Base-by-base conservation (phyloP, 2,888 invertebrate species). In the Coleophora deauratella region DNA sequence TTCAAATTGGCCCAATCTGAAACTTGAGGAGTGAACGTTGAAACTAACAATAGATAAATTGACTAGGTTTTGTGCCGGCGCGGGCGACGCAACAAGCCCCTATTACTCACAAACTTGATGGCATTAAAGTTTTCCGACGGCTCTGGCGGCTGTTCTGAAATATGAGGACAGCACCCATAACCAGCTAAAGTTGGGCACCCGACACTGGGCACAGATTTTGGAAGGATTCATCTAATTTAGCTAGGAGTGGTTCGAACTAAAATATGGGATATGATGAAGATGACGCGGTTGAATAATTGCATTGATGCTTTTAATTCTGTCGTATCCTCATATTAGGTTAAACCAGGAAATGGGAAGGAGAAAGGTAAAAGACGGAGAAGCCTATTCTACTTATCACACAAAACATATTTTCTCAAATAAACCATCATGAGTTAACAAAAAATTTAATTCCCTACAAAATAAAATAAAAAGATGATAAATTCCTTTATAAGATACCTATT, bases 31-130 rank as follows among this genome's bases (percentile, higher is more conserved):
- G 40, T 43, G 40, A 55, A 59, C 61, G 66, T 57, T 49, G 45
- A 44, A 60, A 60, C 59, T 60, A 54, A 51, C 47, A 50, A 55
- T 60, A 59, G 63, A 62, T 66, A 66, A 65, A 62, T 60, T 57
- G 60, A 50, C 53, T 58, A 62, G 62, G 63, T 66, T 68, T 64
- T 65, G 62, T 65, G 56, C 54, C 54, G 51, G 53, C 52, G 40
- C 56, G 54, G 57, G 57, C 56, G 52, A 56, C 57, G 54, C 62
- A 62, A 60, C 67, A 62, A 62, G 68, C 60, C 55, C 61, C 71
- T 70, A 71, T 73, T 69, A 69, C 69, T 69, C 66, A 64, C 55
- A 65, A 75, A 75, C 62, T 76, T 67, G 62, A 65, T 59, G 59
- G 60, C 64, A 63, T 70, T 69, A 70, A 74, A 76, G 66, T 75